Percentiles rank a stretch among this genome's conserved stretches.
phyloP scores from a whole-genome alignment of 1,140 invertebrate genomes.

The Drosophila nebulosa region DNA sequence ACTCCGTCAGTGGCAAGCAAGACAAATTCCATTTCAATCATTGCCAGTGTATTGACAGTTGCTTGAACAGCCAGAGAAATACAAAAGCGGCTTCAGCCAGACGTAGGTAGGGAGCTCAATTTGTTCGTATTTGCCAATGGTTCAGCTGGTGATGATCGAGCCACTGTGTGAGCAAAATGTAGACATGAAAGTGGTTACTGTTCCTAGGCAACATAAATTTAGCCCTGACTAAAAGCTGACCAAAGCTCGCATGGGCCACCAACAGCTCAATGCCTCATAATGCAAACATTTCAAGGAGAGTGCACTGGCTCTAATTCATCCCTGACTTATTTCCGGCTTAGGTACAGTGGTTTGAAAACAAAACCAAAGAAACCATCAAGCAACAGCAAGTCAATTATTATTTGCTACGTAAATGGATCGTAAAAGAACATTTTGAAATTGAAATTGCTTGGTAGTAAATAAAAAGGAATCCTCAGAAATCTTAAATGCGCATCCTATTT shows the following conservation, averaged over 20 bases:
- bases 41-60: conserved; percentile 69
- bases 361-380: no score
- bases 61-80: conserved; percentile 14
- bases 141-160: conserved; percentile 59
- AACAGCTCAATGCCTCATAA: conserved; percentile 61
- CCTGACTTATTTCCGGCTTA: conserved; percentile 49
- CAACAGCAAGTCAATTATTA: no score
- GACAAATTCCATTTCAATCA: conserved; percentile 74
- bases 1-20: conserved; percentile 64
- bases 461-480: no score
- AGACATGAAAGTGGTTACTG: conserved; percentile 14
- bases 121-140: conserved; percentile 41
- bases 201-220: not conserved
- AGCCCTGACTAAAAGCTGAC: not conserved
- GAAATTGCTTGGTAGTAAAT: no score
- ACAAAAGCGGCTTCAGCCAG: not conserved
- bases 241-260: not conserved
- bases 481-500: no score
- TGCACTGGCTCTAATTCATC: conserved; percentile 43
- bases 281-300: conserved; percentile 65
- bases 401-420: no score
- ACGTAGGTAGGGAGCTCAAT: conserved; percentile 19
- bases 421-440: no score
- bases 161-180: conserved; percentile 20
- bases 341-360: conserved; percentile 13